Evolutionary conservation across 1,140 invertebrate species (phyloP).

Genomic region (Spodoptera litura): DNA sequence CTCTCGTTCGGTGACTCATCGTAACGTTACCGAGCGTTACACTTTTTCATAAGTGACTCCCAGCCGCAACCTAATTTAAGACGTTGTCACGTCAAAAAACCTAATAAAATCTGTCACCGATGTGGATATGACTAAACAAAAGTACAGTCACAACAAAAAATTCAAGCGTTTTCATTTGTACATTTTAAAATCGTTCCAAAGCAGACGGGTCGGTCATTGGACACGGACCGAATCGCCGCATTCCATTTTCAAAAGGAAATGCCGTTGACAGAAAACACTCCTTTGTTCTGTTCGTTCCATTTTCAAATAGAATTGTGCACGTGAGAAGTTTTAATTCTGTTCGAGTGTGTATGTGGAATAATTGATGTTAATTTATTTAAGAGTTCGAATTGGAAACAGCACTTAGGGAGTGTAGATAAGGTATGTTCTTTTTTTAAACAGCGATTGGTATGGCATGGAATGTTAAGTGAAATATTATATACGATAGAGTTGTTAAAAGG

Average conservation of each 20-base stretch:
- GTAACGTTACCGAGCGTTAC: too few relatives aligned
- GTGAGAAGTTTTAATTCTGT: slow-evolving; percentile 57
- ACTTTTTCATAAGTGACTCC: too few relatives aligned
- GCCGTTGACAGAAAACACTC: slow-evolving; percentile 73
- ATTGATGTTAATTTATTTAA: slow-evolving; percentile 54
- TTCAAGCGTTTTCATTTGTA: slow-evolving; percentile 46
- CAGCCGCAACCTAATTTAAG: too few relatives aligned
- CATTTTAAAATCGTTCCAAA: slow-evolving; percentile 55
- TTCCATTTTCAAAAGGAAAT: slow-evolving; percentile 77
- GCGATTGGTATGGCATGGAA: too few relatives aligned
- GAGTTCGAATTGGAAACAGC: slow-evolving; percentile 27
- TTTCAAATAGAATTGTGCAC: slow-evolving; percentile 68
- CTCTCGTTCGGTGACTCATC: too few relatives aligned
- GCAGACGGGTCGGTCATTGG: slow-evolving; percentile 62
- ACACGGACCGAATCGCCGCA: slow-evolving; percentile 62
- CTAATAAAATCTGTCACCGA: slow-evolving; percentile 4
- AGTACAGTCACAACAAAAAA: slow-evolving; percentile 50
- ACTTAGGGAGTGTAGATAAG: slow-evolving; percentile 10
- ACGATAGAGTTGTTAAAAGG: too few relatives aligned
- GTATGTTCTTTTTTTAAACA: not conserved
- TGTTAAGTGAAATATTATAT: not conserved
- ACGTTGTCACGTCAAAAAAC: too few relatives aligned
- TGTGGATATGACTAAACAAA: slow-evolving; percentile 37
- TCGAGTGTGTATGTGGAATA: slow-evolving; percentile 50
- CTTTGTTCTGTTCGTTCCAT: slow-evolving; percentile 74